Evolutionary conservation across 2,797 vertebrate genomes (phyloP).

Genomic region (Tiaroga cobitis): DNA sequence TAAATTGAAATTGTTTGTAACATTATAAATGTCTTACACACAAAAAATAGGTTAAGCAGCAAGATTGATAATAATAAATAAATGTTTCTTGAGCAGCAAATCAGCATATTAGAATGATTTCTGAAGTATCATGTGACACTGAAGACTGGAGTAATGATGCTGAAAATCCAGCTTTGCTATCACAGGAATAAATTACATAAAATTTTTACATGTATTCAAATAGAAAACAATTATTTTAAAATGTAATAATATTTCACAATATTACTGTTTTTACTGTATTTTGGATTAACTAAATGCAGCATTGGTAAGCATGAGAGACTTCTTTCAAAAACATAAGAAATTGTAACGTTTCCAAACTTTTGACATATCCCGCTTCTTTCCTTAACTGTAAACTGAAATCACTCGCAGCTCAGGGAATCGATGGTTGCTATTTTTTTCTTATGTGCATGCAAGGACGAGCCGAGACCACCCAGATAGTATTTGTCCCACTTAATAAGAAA

Average conservation of each 20-base stretch:
- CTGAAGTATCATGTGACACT: no score
- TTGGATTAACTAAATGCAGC: neutral
- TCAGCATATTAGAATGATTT: no score
- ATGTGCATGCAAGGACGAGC: constrained; percentile 67
- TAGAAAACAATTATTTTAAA: no score
- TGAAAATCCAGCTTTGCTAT: no score
- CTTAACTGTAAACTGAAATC: constrained; percentile 69
- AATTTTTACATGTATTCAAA: no score
- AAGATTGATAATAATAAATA: no score
- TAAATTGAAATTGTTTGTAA: no score
- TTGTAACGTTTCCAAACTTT: neutral
- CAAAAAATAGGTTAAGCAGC: neutral
- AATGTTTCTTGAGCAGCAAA: no score
- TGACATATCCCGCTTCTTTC: constrained; percentile 32
- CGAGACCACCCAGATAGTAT: constrained; percentile 70
- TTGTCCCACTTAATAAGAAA: constrained; percentile 68
- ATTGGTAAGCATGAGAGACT: neutral
- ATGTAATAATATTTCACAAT: neutral
- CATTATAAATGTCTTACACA: no score
- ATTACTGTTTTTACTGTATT: neutral
- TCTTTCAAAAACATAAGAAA: neutral
- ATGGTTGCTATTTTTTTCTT: constrained; percentile 63
- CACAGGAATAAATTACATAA: no score
- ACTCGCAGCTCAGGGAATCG: constrained; percentile 69
- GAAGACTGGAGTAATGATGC: no score